Percentiles rank a stretch among this genome's conserved stretches.
phyloP scores from a whole-genome alignment of 1,140 invertebrate genomes.

The Lordiphosa collinella region DNA sequence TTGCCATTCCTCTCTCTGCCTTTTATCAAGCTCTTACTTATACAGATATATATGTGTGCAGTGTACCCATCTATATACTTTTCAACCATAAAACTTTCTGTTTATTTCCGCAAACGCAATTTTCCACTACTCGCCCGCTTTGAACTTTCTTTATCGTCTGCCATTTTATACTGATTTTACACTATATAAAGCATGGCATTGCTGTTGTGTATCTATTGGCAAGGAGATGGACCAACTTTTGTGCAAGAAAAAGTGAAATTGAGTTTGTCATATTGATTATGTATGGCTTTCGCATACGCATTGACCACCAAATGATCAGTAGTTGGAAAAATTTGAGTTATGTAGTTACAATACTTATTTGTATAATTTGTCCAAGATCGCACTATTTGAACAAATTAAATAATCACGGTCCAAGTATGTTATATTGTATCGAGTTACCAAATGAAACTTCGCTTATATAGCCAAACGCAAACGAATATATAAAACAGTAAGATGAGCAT shows the following conservation, averaged over 20 bases:
- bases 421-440: no score
- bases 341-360: not conserved
- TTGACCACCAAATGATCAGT: slow-evolving; percentile 3
- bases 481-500: no score
- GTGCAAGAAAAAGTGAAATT: slow-evolving; percentile 62
- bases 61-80: slow-evolving; percentile 33
- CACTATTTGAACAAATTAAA: no score
- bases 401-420: no score
- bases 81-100: slow-evolving; percentile 66
- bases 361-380: no score
- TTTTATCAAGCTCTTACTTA: slow-evolving; percentile 50
- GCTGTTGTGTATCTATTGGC: slow-evolving; percentile 62
- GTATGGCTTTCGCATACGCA: slow-evolving; percentile 2
- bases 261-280: slow-evolving; percentile 65
- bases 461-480: no score
- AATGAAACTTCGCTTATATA: no score
- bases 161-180: slow-evolving; percentile 75
- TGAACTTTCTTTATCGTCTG: slow-evolving; percentile 69
- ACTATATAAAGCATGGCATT: slow-evolving; percentile 75
- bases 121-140: slow-evolving; percentile 49
- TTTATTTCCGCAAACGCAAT: slow-evolving; percentile 77
- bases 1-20: slow-evolving; percentile 33
- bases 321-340: not conserved
- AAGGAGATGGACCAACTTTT: slow-evolving; percentile 44
- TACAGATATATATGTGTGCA: slow-evolving; percentile 8